Evolutionary conservation across 1,140 invertebrate genomes (phyloP).

Genomic region (Spodoptera litura): DNA sequence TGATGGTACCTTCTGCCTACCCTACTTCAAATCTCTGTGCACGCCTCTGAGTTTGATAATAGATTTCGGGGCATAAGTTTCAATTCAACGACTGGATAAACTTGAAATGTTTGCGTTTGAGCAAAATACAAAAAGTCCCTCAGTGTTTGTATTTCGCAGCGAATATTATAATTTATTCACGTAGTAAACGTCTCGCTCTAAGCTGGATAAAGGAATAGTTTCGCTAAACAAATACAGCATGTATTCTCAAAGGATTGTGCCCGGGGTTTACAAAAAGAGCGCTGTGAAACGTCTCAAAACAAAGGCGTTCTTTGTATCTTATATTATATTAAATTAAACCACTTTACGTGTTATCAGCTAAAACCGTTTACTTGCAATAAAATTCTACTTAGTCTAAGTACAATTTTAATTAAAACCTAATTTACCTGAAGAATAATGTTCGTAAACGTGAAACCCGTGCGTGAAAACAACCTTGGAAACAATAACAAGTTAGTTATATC

Average conservation of each 20-base stretch:
- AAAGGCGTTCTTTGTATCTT: constrained; percentile 1
- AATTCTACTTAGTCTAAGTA: neutral
- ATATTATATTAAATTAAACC: neutral
- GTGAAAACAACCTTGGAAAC: neutral
- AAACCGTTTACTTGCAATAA: neutral
- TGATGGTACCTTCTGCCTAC: no score
- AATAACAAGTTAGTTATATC: neutral
- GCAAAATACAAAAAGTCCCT: neutral
- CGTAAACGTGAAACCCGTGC: no score
- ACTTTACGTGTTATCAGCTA: neutral
- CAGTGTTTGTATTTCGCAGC: neutral
- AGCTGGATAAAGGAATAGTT: constrained; percentile 31
- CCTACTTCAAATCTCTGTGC: no score
- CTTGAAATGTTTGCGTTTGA: neutral
- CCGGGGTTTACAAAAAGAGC: constrained; percentile 15
- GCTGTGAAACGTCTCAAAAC: constrained; percentile 10
- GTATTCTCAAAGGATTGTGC: constrained; percentile 21
- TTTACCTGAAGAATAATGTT: no score
- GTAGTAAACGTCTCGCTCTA: constrained; percentile 27
- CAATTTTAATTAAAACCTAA: no score
- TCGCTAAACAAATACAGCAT: constrained; percentile 27
- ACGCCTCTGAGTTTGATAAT: no score
- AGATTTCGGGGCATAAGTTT: neutral
- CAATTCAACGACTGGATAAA: constrained; percentile 14
- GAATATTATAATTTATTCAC: constrained; percentile 29